Conservation (phyloP, 2,113 vertebrate genomes). For the Sterrhoptilus dennistouni region DNA sequence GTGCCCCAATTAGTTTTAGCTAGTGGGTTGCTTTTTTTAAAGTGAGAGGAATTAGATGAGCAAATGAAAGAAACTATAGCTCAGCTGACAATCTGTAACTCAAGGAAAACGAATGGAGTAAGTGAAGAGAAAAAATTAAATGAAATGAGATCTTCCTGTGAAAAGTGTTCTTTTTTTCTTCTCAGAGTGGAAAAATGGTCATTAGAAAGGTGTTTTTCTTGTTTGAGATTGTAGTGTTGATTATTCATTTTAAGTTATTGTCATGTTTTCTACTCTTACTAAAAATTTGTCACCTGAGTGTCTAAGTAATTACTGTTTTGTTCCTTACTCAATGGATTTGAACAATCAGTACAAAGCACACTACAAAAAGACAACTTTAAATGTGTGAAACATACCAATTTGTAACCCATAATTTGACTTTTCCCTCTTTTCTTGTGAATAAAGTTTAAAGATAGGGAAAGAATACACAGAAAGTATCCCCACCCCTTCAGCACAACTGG, state of each 20-base stretch:
- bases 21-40: neutral
- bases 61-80: constrained; percentile 44
- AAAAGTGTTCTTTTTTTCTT: constrained; percentile 48
- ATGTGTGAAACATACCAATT: neutral
- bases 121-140: constrained; percentile 66
- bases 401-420: neutral
- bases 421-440: neutral
- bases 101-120: constrained; percentile 59
- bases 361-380: neutral
- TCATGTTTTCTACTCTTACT: constrained; percentile 11
- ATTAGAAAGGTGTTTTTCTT: constrained; percentile 46
- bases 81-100: constrained; percentile 54
- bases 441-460: neutral
- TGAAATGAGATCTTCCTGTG: constrained; percentile 78
- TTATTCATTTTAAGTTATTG: neutral
- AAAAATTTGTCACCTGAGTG: neutral
- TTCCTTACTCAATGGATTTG: neutral
- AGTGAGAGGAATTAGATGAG: neutral
- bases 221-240: neutral
- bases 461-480: neutral
- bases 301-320: neutral
- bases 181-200: constrained; percentile 43
- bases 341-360: neutral
- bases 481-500: neutral
- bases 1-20: neutral